Percentiles rank a stretch among this genome's conserved stretches.
These are phyloP conservation scores for Tricholaema leucomelas DNA, from an alignment of 2,113 vertebrate genomes.

Conservation along the genomic window DNA sequence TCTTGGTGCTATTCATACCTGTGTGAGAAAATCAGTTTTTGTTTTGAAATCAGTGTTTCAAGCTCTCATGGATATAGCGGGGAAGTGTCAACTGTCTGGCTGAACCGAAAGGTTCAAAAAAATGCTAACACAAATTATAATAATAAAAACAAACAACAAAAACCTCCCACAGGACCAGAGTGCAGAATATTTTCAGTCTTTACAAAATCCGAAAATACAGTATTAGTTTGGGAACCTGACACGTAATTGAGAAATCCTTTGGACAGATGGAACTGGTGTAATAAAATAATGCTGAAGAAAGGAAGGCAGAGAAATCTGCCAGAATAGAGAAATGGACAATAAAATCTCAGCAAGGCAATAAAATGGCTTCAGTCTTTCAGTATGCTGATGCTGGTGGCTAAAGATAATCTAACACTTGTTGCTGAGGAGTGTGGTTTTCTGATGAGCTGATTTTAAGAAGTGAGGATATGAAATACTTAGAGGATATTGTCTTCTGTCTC, in stretches of 20 bases:
- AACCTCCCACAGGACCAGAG: neutral
- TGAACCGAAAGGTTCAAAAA: neutral
- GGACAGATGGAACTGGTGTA: neutral
- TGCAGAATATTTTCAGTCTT: neutral
- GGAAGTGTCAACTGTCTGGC: neutral
- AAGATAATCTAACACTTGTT: constrained; percentile 68
- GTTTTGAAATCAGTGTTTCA: neutral
- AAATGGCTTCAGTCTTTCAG: constrained; percentile 21
- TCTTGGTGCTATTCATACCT: neutral
- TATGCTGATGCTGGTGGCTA: neutral
- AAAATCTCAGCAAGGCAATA: neutral
- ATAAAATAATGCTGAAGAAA: neutral
- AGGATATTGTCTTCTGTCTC: constrained; percentile 67
- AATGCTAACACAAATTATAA: too few relatives aligned
- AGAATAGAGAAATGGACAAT: neutral
- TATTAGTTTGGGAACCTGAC: neutral
- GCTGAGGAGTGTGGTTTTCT: constrained; percentile 60
- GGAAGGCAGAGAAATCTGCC: neutral
- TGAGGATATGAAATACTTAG: constrained; percentile 62
- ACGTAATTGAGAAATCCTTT: neutral
- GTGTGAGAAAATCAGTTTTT: neutral
- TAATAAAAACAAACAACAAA: neutral
- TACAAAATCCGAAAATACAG: neutral
- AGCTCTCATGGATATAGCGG: neutral
- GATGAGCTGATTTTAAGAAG: constrained; percentile 68